A percentile compares a stretch with the other conserved stretches of the same genome.
phyloP scores from a whole-genome alignment of 2,113 vertebrate genomes.

The Tamias sibiricus region DNA sequence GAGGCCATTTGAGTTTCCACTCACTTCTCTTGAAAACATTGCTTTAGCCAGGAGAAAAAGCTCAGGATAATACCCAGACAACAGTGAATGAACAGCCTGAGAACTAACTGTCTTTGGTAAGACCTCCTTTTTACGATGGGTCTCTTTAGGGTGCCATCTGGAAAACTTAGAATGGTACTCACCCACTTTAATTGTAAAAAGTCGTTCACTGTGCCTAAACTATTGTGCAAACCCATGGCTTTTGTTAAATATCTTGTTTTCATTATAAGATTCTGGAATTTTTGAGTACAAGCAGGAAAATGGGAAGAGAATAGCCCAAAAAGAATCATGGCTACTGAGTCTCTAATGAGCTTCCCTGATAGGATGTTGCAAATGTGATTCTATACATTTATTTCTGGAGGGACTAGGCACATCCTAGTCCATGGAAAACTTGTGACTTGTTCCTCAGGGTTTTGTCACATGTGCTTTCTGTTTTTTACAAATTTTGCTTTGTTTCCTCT shows the following conservation, averaged over 20 bases:
- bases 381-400: not conserved
- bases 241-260: not conserved
- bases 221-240: not conserved
- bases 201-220: not conserved
- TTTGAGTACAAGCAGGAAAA: not conserved
- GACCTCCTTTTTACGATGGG: not conserved
- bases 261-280: not conserved
- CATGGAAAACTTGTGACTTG: not conserved
- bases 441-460: not conserved
- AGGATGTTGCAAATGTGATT: not conserved
- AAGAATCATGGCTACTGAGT: not conserved
- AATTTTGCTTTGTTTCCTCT: constrained; percentile 5
- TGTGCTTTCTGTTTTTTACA: not conserved
- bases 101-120: not conserved
- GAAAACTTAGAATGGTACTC: not conserved
- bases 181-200: not conserved
- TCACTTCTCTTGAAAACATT: not conserved
- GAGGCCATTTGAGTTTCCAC: not conserved
- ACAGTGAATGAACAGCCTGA: not conserved
- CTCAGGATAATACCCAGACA: not conserved
- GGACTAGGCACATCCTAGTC: not conserved
- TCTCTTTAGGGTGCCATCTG: not conserved
- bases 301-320: fast-evolving
- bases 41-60: not conserved
- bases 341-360: not conserved